Evolutionary conservation across 2,797 vertebrate genomes (phyloP).

Genomic region (Macroramphosus scolopax): DNA sequence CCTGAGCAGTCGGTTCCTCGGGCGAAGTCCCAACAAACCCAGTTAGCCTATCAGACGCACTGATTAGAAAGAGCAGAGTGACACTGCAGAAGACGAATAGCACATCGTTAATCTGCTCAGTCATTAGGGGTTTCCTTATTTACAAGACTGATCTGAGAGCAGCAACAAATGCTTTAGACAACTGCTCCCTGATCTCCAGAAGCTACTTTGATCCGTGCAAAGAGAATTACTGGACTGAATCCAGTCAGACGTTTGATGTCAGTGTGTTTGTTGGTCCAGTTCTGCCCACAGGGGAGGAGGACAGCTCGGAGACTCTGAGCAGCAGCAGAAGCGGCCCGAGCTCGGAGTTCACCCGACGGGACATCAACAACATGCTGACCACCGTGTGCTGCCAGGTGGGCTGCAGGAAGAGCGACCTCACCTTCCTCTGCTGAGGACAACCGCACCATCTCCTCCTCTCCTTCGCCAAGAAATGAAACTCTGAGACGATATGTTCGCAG

Average conservation of each 20-base stretch:
- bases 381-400: constrained; percentile 77
- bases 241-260: no score
- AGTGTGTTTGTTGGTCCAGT: constrained; percentile 35
- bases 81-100: constrained; percentile 53
- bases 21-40: constrained; percentile 41
- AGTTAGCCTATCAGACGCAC: constrained; percentile 39
- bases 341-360: constrained; percentile 57
- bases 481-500: no score
- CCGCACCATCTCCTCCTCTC: background rate
- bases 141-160: constrained; percentile 15
- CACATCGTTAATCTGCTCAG: constrained; percentile 16
- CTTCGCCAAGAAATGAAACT: constrained; percentile 21
- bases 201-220: no score
- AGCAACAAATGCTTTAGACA: background rate
- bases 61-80: constrained; percentile 51
- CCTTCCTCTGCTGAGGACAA: constrained; percentile 74
- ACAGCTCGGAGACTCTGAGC: constrained; percentile 56
- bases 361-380: constrained; percentile 72
- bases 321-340: constrained; percentile 15
- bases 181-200: no score
- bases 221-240: no score
- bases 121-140: constrained; percentile 48
- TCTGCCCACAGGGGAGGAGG: constrained; percentile 51
- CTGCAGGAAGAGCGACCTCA: constrained; percentile 81
- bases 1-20: constrained; percentile 10